Evolutionary conservation across 23 tunicate species (phyloP).

Genomic region (Botrylloides violaceus): DNA sequence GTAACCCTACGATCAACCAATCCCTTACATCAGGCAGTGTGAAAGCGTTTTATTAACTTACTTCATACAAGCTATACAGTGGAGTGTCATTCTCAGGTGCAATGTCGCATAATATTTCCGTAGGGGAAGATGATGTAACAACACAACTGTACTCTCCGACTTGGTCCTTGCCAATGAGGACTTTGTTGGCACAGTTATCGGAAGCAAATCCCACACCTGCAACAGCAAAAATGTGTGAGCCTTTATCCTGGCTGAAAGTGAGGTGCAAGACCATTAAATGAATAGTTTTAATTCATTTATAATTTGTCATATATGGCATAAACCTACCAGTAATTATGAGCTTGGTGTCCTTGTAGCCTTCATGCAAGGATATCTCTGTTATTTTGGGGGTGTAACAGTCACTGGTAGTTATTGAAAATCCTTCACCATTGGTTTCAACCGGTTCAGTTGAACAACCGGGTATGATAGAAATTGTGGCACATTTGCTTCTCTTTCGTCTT

Average conservation of each 20-base stretch:
- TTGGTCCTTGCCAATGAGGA: slow-evolving; percentile 1
- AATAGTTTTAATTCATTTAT: no score
- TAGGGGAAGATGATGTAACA: neutral
- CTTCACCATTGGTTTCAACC: neutral
- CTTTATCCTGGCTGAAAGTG: no score
- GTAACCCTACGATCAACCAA: no score
- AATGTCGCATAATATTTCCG: neutral
- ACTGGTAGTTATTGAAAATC: neutral
- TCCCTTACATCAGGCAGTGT: no score
- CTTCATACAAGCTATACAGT: neutral
- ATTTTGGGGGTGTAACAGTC: neutral
- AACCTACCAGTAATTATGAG: neutral
- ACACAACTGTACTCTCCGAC: slow-evolving; percentile 10
- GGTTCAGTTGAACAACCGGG: neutral
- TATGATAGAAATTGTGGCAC: neutral
- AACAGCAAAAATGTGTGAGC: no score
- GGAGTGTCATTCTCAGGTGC: neutral
- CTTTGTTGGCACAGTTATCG: slow-evolving; percentile 30
- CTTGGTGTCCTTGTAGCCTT: neutral
- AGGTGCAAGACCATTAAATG: no score
- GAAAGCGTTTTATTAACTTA: no score
- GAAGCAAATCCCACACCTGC: slow-evolving; percentile 14
- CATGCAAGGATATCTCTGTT: neutral
- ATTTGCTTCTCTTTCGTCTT: neutral
- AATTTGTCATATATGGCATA: neutral